A percentile compares a stretch with the other conserved stretches of the same genome.
Evolutionary conservation across 2,888 invertebrate genomes (phyloP).

Genomic region (Melinopterus prodromus): DNA sequence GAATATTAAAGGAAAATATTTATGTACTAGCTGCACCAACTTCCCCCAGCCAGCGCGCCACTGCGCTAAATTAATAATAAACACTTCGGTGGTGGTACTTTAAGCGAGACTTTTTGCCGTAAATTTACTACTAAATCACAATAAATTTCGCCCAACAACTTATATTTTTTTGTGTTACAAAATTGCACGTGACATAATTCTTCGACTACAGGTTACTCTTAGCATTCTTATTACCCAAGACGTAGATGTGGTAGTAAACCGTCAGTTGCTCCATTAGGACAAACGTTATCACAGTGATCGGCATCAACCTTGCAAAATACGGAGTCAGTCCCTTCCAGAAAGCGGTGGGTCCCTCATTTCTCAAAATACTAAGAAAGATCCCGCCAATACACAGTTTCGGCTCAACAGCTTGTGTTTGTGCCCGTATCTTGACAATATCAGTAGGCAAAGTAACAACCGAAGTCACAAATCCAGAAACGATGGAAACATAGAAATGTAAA

Average conservation of each 20-base stretch:
- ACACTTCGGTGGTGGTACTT: not conserved
- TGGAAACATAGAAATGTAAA: slow-evolving; percentile 93
- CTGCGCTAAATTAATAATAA: not conserved
- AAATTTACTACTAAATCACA: not conserved
- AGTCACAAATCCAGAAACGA: slow-evolving; percentile 96
- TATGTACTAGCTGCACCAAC: not conserved
- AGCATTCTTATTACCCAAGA: slow-evolving; percentile 21
- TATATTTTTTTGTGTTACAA: not conserved
- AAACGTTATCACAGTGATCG: slow-evolving; percentile 98
- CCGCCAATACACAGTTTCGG: slow-evolving; percentile 85
- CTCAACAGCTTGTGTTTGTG: slow-evolving; percentile 76
- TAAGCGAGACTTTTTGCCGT: not conserved
- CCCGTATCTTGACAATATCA: slow-evolving; percentile 98
- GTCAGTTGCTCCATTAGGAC: slow-evolving; percentile 89
- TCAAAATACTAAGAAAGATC: slow-evolving; percentile 76
- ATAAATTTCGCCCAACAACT: not conserved
- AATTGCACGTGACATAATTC: not conserved
- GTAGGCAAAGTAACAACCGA: slow-evolving; percentile 98
- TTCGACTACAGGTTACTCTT: slow-evolving; percentile 17
- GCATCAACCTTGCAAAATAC: slow-evolving; percentile 95
- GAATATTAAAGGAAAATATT: slow-evolving; percentile 4
- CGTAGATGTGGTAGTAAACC: slow-evolving; percentile 22
- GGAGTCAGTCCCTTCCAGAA: slow-evolving; percentile 99
- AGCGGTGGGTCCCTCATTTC: slow-evolving; percentile 90
- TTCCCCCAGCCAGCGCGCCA: not conserved